Evolutionary conservation across 2,888 invertebrate species (phyloP), one percentile per base, ranked within the genome.

Genomic region (Lycia hirtaria): DNA sequence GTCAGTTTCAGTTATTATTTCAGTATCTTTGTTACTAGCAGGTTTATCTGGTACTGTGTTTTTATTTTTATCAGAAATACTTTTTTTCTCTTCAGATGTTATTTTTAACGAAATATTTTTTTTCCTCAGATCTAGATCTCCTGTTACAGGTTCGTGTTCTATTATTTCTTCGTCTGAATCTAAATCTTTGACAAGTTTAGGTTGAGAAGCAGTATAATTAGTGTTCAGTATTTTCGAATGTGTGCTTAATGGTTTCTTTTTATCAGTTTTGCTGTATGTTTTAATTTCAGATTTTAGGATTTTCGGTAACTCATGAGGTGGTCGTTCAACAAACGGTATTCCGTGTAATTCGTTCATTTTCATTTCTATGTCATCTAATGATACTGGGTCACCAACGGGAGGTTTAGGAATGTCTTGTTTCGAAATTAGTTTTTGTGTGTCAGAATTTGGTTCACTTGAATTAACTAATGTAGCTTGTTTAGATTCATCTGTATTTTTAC

Each of bases 301-400:
- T 57, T 79, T 72, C 9, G 86, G 83, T 35, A 84, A 65, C 68
- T 88, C 85, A 65, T 87, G 84, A 2, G 78, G 71, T 19, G 88
- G 85, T 64, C 85, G 75, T 67, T 88, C 88, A 10, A 85, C 80
- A 56, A 85, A 86, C 24, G 87, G 86, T 30, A 89, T 87, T 12
- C 92, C 92, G 60, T 92, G 92, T 51, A 91, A 71, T 68, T 91
- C 91, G 57, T 90, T 91, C 91, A 92, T 91, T 73, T 90, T 86
- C 78, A 81, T 87, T 79, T 92, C 91, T 55, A 92, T 88, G 37
- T 83, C 87, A 62, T 91, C 88, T 38, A 88, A 68, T 4, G 76
- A 70, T 17, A 22, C 52, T 20, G 51, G 22, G 41, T 52, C 47
- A n/a, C 30, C 35, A n/a, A 40, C 22, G 32, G 4, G 67, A 12